Evolutionary conservation across 2,797 vertebrate genomes (phyloP).

Genomic region (Oreortyx pictus): DNA sequence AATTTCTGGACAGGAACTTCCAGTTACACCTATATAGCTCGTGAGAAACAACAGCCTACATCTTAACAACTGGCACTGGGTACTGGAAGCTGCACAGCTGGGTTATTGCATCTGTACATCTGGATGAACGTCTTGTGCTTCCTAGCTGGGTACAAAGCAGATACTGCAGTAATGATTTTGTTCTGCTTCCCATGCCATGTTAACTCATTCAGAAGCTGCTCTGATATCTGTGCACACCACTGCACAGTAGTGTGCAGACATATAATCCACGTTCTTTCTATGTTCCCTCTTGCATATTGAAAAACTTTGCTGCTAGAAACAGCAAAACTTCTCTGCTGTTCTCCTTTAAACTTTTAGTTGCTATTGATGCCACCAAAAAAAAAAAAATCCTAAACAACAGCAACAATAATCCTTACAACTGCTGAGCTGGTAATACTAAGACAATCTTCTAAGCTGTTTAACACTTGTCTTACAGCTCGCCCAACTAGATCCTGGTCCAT

Average conservation of each 20-base stretch:
- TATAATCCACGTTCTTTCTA: not conserved
- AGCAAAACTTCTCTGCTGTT: not conserved
- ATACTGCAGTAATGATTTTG: not conserved
- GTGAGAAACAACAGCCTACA: not conserved
- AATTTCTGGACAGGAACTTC: not conserved
- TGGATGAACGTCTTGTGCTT: not conserved
- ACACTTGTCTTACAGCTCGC: slow-evolving; percentile 26
- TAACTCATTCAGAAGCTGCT: slow-evolving; percentile 16
- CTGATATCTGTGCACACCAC: not conserved
- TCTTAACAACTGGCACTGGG: not conserved
- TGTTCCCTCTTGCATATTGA: not conserved
- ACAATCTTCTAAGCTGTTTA: slow-evolving; percentile 59
- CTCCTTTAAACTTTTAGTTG: slow-evolving; percentile 29
- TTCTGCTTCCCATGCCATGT: slow-evolving; percentile 2
- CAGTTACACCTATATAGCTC: not conserved
- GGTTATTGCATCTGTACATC: not conserved
- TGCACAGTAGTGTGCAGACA: not conserved
- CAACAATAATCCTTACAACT: slow-evolving; percentile 52
- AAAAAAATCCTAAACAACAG: slow-evolving; percentile 4
- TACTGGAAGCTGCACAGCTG: not conserved
- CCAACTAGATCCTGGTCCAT: not conserved
- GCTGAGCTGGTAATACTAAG: slow-evolving; percentile 61
- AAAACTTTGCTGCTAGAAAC: not conserved
- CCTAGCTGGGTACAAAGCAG: not conserved
- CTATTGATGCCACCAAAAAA: not conserved